Percentiles rank a stretch among this genome's conserved stretches.
phyloP scores from a whole-genome alignment of 2,888 invertebrate species.

The Colostygia pectinataria region DNA sequence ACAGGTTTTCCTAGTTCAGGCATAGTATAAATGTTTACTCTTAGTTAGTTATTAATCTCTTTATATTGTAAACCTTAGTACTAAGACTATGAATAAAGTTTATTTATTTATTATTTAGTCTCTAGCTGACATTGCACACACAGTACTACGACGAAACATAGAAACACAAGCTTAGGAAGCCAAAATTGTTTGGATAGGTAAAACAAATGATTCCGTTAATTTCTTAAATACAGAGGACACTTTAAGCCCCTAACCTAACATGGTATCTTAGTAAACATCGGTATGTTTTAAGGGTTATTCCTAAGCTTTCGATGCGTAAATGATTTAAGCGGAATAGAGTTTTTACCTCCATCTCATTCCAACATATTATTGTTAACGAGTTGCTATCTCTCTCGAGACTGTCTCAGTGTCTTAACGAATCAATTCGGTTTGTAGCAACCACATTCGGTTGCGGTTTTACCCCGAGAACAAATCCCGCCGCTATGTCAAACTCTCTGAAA shows the following conservation, averaged over 20 bases:
- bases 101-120: no score
- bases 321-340: constrained; percentile 46
- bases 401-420: constrained; percentile 56
- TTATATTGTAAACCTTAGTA: no score
- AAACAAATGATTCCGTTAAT: no score
- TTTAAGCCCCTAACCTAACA: not conserved
- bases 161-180: no score
- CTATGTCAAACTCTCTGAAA: constrained; percentile 40
- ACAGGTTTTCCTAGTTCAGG: no score
- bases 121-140: no score
- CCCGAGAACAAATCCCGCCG: constrained; percentile 50
- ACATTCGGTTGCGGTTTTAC: constrained; percentile 43
- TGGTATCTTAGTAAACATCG: constrained; percentile 41
- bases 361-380: constrained; percentile 33
- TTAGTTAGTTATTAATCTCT: no score
- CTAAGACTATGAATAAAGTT: no score
- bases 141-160: no score
- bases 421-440: constrained; percentile 52
- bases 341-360: constrained; percentile 36
- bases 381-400: constrained; percentile 41
- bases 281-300: constrained; percentile 28
- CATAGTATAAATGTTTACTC: no score
- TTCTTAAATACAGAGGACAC: no score
- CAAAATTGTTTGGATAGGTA: no score
- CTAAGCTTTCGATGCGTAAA: constrained; percentile 47